Conservation (phyloP, 2,113 vertebrate genomes). For the Python bivittatus region DNA sequence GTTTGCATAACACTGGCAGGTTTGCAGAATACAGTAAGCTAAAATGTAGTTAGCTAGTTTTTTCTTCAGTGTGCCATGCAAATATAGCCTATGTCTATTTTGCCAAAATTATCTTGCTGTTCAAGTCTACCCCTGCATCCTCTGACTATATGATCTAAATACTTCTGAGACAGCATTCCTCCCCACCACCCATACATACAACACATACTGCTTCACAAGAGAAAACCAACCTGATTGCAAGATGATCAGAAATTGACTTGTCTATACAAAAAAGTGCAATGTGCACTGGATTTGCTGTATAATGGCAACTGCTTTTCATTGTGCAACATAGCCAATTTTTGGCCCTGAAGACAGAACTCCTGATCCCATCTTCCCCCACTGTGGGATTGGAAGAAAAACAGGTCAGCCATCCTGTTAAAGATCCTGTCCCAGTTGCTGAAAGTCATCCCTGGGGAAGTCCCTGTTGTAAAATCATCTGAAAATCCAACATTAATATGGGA, state of each 20-base stretch:
- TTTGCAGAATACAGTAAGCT: neutral
- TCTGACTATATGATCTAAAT: neutral
- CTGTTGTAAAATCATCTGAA: neutral
- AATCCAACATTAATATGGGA: neutral
- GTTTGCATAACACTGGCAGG: neutral
- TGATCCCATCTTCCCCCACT: too few species aligned
- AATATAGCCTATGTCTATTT: neutral
- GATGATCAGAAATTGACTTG: neutral
- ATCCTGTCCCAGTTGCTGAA: neutral
- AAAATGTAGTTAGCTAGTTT: neutral
- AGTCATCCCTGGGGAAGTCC: too few species aligned
- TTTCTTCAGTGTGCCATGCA: neutral
- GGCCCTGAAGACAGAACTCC: neutral
- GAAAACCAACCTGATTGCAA: neutral
- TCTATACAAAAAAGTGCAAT: too few species aligned
- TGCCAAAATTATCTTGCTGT: neutral
- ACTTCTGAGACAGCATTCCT: neutral
- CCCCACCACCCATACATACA: neutral
- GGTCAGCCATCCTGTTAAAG: neutral
- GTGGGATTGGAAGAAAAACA: neutral
- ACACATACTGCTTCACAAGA: neutral
- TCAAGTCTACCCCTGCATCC: too few species aligned
- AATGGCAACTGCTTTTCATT: neutral
- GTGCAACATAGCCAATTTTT: neutral
- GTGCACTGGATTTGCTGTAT: neutral